phyloP scores from a whole-genome alignment of 2,113 vertebrate genomes.

The Tragelaphus scriptus region DNA sequence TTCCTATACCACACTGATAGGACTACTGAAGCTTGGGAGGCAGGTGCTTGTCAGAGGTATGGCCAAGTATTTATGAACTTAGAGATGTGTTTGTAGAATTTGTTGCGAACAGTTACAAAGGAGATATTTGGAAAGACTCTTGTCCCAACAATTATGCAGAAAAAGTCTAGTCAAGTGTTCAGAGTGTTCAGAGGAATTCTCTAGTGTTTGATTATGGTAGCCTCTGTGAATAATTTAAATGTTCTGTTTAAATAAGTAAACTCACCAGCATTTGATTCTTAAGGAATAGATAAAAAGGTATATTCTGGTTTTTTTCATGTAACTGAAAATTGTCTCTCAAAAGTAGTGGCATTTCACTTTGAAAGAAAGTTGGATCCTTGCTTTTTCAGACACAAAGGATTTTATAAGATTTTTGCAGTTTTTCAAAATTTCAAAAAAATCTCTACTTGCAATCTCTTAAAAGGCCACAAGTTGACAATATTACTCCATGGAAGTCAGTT shows the following conservation, averaged over 20 bases:
- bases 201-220: neutral
- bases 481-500: neutral
- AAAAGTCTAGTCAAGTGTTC: neutral
- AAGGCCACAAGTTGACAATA: neutral
- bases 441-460: neutral
- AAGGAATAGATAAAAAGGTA: neutral
- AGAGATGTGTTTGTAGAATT: neutral
- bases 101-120: neutral
- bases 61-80: neutral
- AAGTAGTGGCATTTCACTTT: neutral
- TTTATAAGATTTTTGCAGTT: neutral
- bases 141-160: neutral
- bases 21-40: neutral
- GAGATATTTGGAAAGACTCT: neutral
- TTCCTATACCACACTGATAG: neutral
- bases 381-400: neutral
- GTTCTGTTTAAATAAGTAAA: neutral
- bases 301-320: neutral
- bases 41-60: neutral
- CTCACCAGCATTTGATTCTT: neutral
- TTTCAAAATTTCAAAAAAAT: constrained; percentile 16
- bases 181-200: neutral
- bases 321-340: neutral
- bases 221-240: neutral
- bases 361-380: neutral